Evolutionary conservation across 2,113 vertebrate genomes (phyloP).

Genomic region (Brachionichthys hirsutus): DNA sequence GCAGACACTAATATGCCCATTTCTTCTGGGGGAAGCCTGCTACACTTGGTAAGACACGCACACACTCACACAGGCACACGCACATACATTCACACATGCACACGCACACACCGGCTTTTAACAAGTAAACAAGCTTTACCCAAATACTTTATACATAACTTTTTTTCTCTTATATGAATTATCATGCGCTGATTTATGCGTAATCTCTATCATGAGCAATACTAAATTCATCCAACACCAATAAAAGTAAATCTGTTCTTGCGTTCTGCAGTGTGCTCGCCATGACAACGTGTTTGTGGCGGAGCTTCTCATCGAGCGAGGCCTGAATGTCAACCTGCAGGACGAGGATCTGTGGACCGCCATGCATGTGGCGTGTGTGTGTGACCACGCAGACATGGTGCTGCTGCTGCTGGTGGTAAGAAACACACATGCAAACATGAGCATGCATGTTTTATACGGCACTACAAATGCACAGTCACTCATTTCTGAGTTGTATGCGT

Average conservation of each 20-base stretch:
- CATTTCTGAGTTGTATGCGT: background rate
- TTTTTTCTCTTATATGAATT: background rate
- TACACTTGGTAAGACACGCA: conserved; percentile 88
- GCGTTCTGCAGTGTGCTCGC: conserved; percentile 85
- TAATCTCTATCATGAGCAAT: no score
- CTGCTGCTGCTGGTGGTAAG: conserved; percentile 89
- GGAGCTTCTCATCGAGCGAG: conserved; percentile 89
- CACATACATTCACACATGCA: no score
- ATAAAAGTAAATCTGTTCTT: background rate
- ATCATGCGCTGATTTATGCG: no score
- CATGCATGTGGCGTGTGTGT: conserved; percentile 89
- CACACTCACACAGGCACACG: background rate
- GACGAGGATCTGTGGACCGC: conserved; percentile 95
- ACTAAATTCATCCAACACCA: no score
- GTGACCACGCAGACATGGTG: conserved; percentile 88
- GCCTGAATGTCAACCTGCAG: conserved; percentile 89
- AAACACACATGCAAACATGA: background rate
- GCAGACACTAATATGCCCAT: conserved; percentile 78
- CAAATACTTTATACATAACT: no score
- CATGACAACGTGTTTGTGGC: conserved; percentile 92
- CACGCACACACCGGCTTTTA: no score
- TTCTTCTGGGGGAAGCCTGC: conserved; percentile 88
- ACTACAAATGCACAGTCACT: background rate
- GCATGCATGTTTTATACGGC: background rate
- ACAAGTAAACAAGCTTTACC: no score